Conservation (phyloP, 2,797 vertebrate genomes). For the Melanotaenia trifasciata region DNA sequence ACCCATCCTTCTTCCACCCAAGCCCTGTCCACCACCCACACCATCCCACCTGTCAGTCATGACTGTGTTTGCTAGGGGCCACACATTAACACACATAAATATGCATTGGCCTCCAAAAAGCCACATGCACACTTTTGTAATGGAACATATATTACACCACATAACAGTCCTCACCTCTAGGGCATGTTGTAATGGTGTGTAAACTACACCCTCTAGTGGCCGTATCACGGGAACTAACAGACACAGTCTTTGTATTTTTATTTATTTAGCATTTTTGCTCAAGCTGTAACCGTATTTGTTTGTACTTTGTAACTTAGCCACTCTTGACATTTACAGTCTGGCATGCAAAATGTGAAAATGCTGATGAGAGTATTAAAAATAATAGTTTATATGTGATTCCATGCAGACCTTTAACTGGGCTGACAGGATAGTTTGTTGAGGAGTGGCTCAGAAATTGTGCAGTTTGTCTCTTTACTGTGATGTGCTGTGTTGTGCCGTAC, state of each 20-base stretch:
- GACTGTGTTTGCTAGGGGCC: conserved; percentile 77
- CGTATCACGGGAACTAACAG: conserved; percentile 60
- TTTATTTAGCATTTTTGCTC: conserved; percentile 24
- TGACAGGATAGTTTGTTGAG: conserved; percentile 33
- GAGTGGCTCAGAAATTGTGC: conserved; percentile 41
- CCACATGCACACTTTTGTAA: conserved; percentile 4
- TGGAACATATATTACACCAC: background rate
- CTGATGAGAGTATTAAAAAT: background rate
- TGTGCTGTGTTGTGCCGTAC: conserved; percentile 44
- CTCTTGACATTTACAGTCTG: conserved; percentile 29
- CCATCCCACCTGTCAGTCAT: conserved; percentile 57
- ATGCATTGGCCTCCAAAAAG: background rate
- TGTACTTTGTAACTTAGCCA: conserved; percentile 35
- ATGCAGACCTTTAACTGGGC: background rate
- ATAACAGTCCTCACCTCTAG: background rate
- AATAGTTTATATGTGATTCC: background rate
- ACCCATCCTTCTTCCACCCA: conserved; percentile 37
- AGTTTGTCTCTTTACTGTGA: conserved; percentile 36
- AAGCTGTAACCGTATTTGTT: conserved; percentile 14
- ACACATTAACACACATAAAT: conserved; percentile 8
- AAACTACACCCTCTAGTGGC: conserved; percentile 57
- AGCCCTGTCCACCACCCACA: conserved; percentile 42
- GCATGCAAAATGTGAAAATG: background rate
- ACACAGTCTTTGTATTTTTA: conserved; percentile 69
- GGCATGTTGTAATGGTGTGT: conserved; percentile 17